A percentile compares a stretch with the other conserved stretches of the same genome.
phyloP scores from a whole-genome alignment of 2,888 invertebrate species.

The Endotricha flammealis region DNA sequence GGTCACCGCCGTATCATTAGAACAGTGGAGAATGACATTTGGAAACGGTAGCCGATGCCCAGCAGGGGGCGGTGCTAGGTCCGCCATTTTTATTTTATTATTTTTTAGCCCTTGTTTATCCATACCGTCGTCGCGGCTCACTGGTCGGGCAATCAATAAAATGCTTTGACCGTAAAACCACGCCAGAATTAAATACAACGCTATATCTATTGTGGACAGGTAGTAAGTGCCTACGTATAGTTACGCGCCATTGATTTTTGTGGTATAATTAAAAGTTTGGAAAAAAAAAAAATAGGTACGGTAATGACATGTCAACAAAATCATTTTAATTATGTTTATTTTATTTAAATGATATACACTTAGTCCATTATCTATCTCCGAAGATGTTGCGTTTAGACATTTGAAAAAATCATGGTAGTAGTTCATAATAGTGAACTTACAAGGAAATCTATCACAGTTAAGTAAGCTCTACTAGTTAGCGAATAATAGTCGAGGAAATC shows the following conservation, averaged over 20 bases:
- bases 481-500: no score
- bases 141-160: conserved; percentile 72
- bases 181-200: conserved; percentile 63
- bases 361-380: no score
- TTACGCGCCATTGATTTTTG: conserved; percentile 31
- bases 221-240: conserved; percentile 33
- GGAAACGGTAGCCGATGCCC: conserved; percentile 67
- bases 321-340: no score
- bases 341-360: no score
- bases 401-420: no score
- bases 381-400: no score
- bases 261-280: conserved; percentile 45
- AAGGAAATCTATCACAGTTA: no score
- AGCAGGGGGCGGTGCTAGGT: conserved; percentile 68
- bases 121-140: conserved; percentile 65
- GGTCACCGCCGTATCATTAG: conserved; percentile 22
- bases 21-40: conserved; percentile 66
- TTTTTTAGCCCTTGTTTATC: conserved; percentile 73
- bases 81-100: conserved; percentile 67
- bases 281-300: no score
- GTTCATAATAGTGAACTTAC: no score
- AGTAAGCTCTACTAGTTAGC: no score
- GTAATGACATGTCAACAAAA: conserved; percentile 13
- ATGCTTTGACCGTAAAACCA: conserved; percentile 61
- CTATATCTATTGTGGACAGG: conserved; percentile 32